Evolutionary conservation across 1,140 invertebrate genomes (phyloP).

Genomic region (Pogonognathellus flavescens): DNA sequence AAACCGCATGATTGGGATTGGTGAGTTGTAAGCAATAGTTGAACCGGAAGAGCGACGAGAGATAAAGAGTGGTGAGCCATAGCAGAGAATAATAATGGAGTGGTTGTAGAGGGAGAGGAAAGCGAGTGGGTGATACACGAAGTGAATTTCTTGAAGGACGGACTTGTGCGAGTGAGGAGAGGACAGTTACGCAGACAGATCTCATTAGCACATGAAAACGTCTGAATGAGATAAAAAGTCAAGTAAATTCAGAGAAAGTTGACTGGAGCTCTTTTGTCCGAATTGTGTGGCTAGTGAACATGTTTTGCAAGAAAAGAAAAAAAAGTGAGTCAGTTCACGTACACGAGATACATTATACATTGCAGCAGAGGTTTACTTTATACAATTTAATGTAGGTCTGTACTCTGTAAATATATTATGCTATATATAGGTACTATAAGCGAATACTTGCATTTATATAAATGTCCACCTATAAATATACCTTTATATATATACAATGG

Average conservation of each 20-base stretch:
- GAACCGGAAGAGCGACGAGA: no score
- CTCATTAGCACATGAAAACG: constrained; percentile 60
- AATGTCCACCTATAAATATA: no score
- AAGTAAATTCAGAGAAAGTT: constrained; percentile 43
- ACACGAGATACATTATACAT: neutral
- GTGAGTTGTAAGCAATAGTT: no score
- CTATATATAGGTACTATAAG: no score
- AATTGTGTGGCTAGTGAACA: neutral
- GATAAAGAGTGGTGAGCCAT: no score
- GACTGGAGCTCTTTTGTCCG: neutral
- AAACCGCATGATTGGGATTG: no score
- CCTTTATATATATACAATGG: no score
- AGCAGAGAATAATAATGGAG: no score
- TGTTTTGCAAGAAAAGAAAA: neutral
- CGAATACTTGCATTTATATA: no score
- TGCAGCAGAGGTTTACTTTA: neutral
- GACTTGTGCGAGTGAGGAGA: neutral
- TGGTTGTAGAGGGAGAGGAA: neutral
- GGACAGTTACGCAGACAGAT: constrained; percentile 36
- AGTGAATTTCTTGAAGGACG: neutral
- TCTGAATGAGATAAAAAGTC: constrained; percentile 48
- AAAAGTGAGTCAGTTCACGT: neutral
- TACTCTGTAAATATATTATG: neutral
- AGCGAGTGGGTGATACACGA: neutral
- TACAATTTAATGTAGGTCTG: neutral